Percentiles rank a stretch among this genome's conserved stretches.
Conservation (phyloP, 1,140 invertebrate species). For the Trachymyrmex septentrionalis region DNA sequence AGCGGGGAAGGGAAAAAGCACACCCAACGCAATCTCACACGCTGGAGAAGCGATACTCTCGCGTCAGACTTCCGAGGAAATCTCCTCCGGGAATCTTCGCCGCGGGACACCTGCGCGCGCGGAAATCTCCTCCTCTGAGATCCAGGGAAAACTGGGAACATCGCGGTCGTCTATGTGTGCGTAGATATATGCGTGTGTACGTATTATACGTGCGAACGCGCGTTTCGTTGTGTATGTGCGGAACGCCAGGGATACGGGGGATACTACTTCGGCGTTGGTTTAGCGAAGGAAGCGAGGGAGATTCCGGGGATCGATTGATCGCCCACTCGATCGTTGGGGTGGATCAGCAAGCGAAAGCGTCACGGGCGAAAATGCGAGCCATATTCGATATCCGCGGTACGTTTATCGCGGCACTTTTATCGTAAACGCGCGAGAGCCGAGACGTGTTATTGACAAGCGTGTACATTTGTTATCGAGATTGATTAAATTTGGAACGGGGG, state of each 20-base stretch:
- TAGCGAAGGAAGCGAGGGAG: slow-evolving; percentile 50
- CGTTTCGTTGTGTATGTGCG: background rate
- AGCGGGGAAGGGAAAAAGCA: slow-evolving; percentile 25
- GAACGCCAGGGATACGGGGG: slow-evolving; percentile 17
- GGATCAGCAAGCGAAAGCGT: slow-evolving; percentile 16
- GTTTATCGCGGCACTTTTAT: slow-evolving; percentile 70
- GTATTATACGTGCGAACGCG: background rate
- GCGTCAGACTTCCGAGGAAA: slow-evolving; percentile 71
- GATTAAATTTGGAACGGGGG: slow-evolving; percentile 54
- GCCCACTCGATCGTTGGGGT: slow-evolving; percentile 55
- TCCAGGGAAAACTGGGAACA: slow-evolving; percentile 54
- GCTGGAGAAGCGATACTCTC: slow-evolving; percentile 73
- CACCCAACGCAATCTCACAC: slow-evolving; percentile 74
- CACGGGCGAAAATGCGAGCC: slow-evolving; percentile 48
- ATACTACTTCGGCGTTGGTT: slow-evolving; percentile 47
- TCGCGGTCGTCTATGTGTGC: background rate
- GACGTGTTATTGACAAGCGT: slow-evolving; percentile 69
- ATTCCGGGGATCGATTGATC: slow-evolving; percentile 50
- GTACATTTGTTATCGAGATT: slow-evolving; percentile 70
- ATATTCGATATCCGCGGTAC: slow-evolving; percentile 71
- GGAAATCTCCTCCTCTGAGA: slow-evolving; percentile 57
- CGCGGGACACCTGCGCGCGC: slow-evolving; percentile 78
- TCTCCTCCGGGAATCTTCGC: slow-evolving; percentile 78
- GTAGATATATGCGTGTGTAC: background rate
- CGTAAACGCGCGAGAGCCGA: slow-evolving; percentile 32